Base-by-base conservation (phyloP, 2,888 invertebrate species). In the Encarsia formosa region DNA sequence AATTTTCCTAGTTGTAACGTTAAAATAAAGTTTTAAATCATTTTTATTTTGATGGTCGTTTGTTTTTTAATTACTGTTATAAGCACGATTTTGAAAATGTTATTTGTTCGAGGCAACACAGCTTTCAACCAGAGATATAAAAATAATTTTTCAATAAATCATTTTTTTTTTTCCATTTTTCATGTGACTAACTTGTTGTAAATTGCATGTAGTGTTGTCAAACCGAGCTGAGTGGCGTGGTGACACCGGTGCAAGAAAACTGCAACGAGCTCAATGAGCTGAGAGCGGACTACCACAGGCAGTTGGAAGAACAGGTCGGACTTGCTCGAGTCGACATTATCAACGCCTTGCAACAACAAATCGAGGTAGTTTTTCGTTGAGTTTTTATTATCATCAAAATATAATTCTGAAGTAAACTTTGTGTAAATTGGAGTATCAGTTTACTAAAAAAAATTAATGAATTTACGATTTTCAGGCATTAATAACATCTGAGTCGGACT, bases 321-420 rank as follows among this genome's bases (percentile, higher is more conserved):
- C 73, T 81, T 66, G 86, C 85, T 56, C 81, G 82, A 61, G 78
- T 80, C 65, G 86, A 87, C 68, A 83, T 87, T 62, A 79, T 84
- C 58, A 78, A 79, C 59, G 83, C 84, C 61, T 76, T 88, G 62
- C 86, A 85, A 73, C 81, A 81, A 52, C 84, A 88, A 69, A 81
- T 88, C 64, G 85, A 87, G 85, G 88, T 88, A 79, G 74, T 77
- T 61, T 55, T 22, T n/a, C n/a, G n/a, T n/a, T 34, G 34, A 29
- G 29, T 29, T 9, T 29, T 13, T 13, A 29, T 29, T 9, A 29
- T 29, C 29, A 29, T 34, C 13, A 15, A n/a, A 34, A 15, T 34
- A 9, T 26, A 8, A 8, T 11, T 26, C 26, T 26, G 26, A 6
- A 26, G 6, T 26, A 6, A 26, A 8, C 26, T 26, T 6, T 8